These are phyloP conservation scores for Bimastos eiseni DNA, from an alignment of 2,888 invertebrate species.

Conservation along the genomic window DNA sequence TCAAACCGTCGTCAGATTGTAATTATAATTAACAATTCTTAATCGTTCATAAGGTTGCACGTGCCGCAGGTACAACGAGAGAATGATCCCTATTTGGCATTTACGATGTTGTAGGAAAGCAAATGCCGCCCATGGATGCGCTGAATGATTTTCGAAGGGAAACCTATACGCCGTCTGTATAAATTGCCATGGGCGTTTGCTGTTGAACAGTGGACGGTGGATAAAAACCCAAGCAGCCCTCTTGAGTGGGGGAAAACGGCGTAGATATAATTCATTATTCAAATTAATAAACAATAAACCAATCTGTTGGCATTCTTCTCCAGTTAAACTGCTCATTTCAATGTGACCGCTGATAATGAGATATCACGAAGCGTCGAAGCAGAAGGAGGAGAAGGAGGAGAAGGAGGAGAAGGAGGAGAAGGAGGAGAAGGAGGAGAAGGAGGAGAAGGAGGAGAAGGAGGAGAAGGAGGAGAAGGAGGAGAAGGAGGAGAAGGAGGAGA, in stretches of 20 bases:
- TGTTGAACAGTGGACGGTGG: neutral
- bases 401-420: conserved; percentile 35
- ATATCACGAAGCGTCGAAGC: no score
- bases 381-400: conserved; percentile 36
- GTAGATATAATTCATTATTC: neutral
- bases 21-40: neutral
- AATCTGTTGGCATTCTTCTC: neutral
- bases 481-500: no score
- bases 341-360: no score
- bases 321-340: no score
- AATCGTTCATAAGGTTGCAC: no score
- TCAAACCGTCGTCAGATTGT: neutral
- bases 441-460: no score
- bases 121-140: neutral
- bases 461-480: no score
- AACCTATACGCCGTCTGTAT: neutral
- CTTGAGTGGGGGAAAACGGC: neutral
- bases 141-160: neutral
- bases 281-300: conserved; percentile 3
- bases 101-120: neutral
- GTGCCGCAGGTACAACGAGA: no score
- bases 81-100: neutral
- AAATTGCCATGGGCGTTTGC: neutral
- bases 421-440: conserved; percentile 4
- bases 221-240: neutral